A percentile compares a stretch with the other conserved stretches of the same genome.
Conservation (phyloP, 2,888 invertebrate genomes). For the Automeris io region DNA sequence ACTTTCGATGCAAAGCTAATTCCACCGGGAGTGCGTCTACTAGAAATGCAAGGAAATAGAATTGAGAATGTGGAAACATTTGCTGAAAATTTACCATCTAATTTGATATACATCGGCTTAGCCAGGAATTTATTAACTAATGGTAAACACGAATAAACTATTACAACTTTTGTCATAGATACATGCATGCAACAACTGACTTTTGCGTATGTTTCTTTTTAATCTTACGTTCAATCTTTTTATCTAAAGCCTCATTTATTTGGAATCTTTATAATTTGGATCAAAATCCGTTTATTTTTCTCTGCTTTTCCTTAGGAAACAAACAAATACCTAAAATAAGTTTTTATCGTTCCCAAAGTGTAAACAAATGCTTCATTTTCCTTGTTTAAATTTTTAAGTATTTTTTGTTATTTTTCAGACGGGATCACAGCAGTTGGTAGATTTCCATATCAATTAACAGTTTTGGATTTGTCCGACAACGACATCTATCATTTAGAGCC, state of each 20-base stretch:
- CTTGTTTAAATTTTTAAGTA: neutral
- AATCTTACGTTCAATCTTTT: too few species aligned
- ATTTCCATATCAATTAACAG: constrained; percentile 38
- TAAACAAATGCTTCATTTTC: too few species aligned
- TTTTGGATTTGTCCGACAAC: constrained; percentile 76
- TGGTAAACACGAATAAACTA: constrained; percentile 26
- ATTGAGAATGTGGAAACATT: constrained; percentile 47
- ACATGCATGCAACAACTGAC: too few species aligned
- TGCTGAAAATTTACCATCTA: constrained; percentile 42
- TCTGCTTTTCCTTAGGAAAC: too few species aligned
- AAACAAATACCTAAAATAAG: too few species aligned
- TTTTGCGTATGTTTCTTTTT: too few species aligned
- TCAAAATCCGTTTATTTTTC: too few species aligned
- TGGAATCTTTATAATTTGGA: too few species aligned
- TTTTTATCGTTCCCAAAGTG: too few species aligned
- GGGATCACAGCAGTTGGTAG: constrained; percentile 26
- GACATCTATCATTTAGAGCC: constrained; percentile 71
- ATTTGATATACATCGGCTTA: constrained; percentile 69
- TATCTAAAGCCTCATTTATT: too few species aligned
- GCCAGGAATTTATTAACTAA: constrained; percentile 60
- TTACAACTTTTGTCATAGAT: neutral
- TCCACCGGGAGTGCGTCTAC: constrained; percentile 48
- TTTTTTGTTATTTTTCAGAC: constrained; percentile 30
- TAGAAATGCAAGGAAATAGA: constrained; percentile 72
- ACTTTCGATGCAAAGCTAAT: constrained; percentile 45